phyloP scores from a whole-genome alignment of 1,140 invertebrate genomes.

The Drosophila arawakana region DNA sequence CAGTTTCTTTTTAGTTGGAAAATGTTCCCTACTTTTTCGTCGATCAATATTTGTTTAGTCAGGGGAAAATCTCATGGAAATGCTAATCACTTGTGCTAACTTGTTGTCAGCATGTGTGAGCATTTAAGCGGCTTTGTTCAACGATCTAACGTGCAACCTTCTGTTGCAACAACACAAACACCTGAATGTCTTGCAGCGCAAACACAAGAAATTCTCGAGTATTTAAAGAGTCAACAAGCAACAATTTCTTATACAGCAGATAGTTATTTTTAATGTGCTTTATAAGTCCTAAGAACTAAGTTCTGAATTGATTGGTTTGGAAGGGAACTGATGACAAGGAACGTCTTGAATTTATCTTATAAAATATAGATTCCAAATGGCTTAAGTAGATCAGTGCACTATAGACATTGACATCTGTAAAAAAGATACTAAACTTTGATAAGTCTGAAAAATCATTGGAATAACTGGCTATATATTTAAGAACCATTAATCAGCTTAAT shows the following conservation, averaged over 20 bases:
- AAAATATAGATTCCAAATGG: no score
- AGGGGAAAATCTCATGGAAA: slow-evolving; percentile 66
- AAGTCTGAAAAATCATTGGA: no score
- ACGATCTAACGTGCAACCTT: slow-evolving; percentile 18
- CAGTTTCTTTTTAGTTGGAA: background rate
- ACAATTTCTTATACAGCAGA: background rate
- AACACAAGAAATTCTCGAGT: slow-evolving; percentile 45
- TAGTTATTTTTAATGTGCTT: background rate
- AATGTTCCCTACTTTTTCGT: background rate
- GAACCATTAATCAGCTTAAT: no score
- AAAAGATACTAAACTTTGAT: no score
- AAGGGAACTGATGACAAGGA: no score
- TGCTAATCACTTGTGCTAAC: slow-evolving; percentile 76
- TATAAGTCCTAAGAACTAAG: background rate
- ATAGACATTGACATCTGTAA: no score
- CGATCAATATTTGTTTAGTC: slow-evolving; percentile 65
- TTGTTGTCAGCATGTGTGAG: slow-evolving; percentile 6
- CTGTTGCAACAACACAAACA: slow-evolving; percentile 22
- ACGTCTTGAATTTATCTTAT: no score
- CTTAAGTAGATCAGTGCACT: no score
- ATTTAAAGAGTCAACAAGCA: slow-evolving; percentile 35
- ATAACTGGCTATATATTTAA: no score
- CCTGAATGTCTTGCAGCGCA: slow-evolving; percentile 15
- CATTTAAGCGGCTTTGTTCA: slow-evolving; percentile 49
- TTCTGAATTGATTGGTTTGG: background rate